Evolutionary conservation across 37 sponge, comb jelly and placozoan genomes (phyloP), one percentile per base, ranked within the genome.

Genomic region (Spongilla lacustris): DNA sequence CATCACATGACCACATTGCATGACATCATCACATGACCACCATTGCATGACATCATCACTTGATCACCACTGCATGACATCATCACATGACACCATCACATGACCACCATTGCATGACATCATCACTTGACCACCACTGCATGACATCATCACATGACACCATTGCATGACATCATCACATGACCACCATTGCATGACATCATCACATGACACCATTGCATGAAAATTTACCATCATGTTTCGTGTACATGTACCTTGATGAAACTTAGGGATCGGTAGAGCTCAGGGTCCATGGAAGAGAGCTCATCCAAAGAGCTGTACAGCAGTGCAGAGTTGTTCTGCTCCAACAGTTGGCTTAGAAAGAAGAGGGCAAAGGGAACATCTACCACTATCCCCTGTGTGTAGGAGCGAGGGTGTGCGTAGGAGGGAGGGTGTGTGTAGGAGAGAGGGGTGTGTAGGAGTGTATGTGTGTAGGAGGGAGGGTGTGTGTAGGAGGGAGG

Each of bases 291-390:
- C 69, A 99, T 58, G 69, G 93, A 88, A 3, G 95, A 74, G 67
- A 99, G 91, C 87, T 99, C 99, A 89, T 99, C 99, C 25, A 97
- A 77, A 10, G 85, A 82, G 72, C 94, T 96, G 79, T 99, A 99
- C 29, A 87, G 71, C 68, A 89, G 76, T 0, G 88, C 73, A 12
- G 88, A 88, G 68, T 86, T 86, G 73, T 88, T 85, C 28, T 84
- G 92, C 2, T 89, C 91, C 50, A 89, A 70, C 83, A 98, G 73
- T 36, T 96, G 91, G 30, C 87, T 84, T 68, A 99, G 79, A 76
- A 99, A 95, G 81, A 99, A 99, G 5, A 87, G 81, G 14, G 98
- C 98, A 81, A 99, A 94, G 13, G 92, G 94, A 19, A 97, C 84
- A 74, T 99, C 99, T 29, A 99, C 78, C 24, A 99, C 93, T 66